Evolutionary conservation across 2,888 invertebrate genomes (phyloP).

Genomic region (Keiferia lycopersicella): DNA sequence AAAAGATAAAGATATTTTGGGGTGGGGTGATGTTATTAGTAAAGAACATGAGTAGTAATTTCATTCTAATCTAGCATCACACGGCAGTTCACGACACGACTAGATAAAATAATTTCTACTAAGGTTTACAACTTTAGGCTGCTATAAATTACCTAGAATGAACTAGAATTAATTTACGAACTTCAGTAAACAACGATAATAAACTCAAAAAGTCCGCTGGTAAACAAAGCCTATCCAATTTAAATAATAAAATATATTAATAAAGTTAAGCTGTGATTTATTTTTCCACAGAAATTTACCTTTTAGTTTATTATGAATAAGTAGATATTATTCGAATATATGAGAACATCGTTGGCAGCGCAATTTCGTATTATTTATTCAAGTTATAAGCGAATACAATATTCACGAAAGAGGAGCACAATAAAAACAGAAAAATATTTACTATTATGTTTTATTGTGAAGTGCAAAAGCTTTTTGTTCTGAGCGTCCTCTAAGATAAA

Average conservation of each 20-base stretch:
- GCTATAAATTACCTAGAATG: too few relatives aligned
- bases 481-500: too few relatives aligned
- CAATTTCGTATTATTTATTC: not conserved
- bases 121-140: not conserved
- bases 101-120: too few relatives aligned
- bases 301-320: too few relatives aligned
- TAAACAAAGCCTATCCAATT: not conserved
- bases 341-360: not conserved
- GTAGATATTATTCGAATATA: too few relatives aligned
- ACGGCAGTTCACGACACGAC: too few relatives aligned
- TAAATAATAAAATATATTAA: not conserved
- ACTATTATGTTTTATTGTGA: not conserved
- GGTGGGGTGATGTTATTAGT: too few relatives aligned
- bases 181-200: not conserved
- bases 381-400: not conserved
- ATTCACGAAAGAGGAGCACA: not conserved
- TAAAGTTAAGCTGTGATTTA: slow-evolving; percentile 1
- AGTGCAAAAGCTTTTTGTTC: not conserved
- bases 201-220: not conserved
- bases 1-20: too few relatives aligned
- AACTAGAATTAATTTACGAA: not conserved
- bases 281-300: not conserved
- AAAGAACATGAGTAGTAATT: too few relatives aligned
- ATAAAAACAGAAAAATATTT: slow-evolving; percentile 13
- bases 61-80: too few relatives aligned